Base-by-base conservation (phyloP, 2,888 invertebrate species). In the Phanerotoma sp. region DNA sequence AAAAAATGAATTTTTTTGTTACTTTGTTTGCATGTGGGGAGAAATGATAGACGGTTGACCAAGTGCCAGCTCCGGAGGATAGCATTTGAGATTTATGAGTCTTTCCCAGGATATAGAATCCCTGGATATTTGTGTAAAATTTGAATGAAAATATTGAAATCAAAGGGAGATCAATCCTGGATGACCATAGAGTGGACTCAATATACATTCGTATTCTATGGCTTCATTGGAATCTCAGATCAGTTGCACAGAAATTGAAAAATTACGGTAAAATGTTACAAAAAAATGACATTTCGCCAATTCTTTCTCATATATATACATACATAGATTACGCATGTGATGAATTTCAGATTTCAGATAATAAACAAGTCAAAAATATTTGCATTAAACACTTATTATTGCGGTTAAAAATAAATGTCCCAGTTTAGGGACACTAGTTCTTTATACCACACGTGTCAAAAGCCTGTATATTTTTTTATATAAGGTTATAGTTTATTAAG, bases 211-310 rank as follows among this genome's bases (percentile, higher is more conserved):
- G n/a, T n/a, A 25, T 25, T 25, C 25, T 7, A 35, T 15, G 15
- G 15, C n/a, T 35, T 42, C 21, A 42, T 50, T 21, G 20, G 44
- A 51, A 51, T 51, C 42, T 35, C 35, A 46, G 35, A 52, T 52
- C 59, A 61, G 62, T 62, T 64, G 74, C 75, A 76, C 70, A 72
- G 69, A 66, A 76, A 76, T 74, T 64, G 73, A 48, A 42, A 66
- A 70, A 75, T 76, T 76, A 76, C 72, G 76, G 70, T 74, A 76
- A 76, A 70, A 63, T 20, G 28, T n/a, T n/a, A n/a, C n/a, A n/a
- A n/a, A n/a, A n/a, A n/a, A n/a, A n/a, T n/a, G n/a, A n/a, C n/a
- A n/a, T n/a, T n/a, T n/a, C n/a, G n/a, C n/a, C n/a, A n/a, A n/a
- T n/a, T n/a, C n/a, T n/a, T n/a, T n/a, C n/a, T n/a, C n/a, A n/a